Base-by-base conservation (phyloP, 2,888 invertebrate genomes). In the Yponomeuta sedellus region DNA sequence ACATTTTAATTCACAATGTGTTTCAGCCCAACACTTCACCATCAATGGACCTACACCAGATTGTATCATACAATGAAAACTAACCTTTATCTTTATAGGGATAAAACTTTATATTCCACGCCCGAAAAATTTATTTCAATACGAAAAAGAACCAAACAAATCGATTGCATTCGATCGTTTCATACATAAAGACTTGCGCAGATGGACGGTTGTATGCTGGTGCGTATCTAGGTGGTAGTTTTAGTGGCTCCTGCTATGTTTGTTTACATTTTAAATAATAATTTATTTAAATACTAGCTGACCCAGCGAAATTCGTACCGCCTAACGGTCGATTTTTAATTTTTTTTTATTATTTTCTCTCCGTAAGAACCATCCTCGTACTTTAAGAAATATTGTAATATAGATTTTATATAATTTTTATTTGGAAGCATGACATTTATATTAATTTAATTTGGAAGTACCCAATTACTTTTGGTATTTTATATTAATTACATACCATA, bases 161-260 rank as follows among this genome's bases (percentile, higher is more conserved):
- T 20, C 59, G 59, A 59, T 59, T 25, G 25, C 59, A 25, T 20
- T 61, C 61, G 61, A 61, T 61, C 61, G 61, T 28, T 61, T 61
- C 34, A 61, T 61, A 61, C 61, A 61, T 59, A 59, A 59, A 59
- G 25, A 1, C 59, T 34, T 39, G 25, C 75, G 81, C 83, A 82
- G 82, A 82, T 81, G 83, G 80, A 74, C 74, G 80, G 77, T 12
- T 57, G 52, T 52, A 5, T 16, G 12, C 44, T 16, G 44, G 44
- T 12, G 5, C 44, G 44, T 52, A 52, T 52, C 16, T 52, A 52
- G 44, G 44, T 52, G 3, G 44, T 16, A 52, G 44, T 3, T 12
- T 8, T 52, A 16, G 12, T 12, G 44, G 16, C 44, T 5, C 44
- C 34, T 34, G 34, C 6, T 34, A 34, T 34, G 8, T 34, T 34